These are phyloP conservation scores for Monomorium pharaonis DNA, from an alignment of 1,140 invertebrate species.

Conservation along the genomic window DNA sequence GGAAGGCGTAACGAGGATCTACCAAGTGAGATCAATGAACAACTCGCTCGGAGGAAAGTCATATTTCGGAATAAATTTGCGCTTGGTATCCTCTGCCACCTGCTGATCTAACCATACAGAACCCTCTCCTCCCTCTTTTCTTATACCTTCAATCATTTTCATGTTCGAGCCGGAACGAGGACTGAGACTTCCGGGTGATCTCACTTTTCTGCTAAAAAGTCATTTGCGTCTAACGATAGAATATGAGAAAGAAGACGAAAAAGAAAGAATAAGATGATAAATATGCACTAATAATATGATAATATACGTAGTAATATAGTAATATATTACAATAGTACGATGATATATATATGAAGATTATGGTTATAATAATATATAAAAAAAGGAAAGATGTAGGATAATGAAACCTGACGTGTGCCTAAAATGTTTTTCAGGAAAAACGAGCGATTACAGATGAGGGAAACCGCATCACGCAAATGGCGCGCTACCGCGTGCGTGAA, in stretches of 20 bases:
- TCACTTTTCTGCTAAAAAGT: slow-evolving; percentile 48
- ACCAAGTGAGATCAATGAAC: slow-evolving; percentile 65
- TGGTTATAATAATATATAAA: slow-evolving; percentile 44
- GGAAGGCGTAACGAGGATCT: background rate
- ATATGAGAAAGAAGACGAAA: slow-evolving; percentile 44
- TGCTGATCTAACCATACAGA: background rate
- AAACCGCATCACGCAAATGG: background rate
- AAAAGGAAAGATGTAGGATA: slow-evolving; percentile 32
- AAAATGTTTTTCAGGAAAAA: slow-evolving; percentile 61
- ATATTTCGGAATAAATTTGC: slow-evolving; percentile 62
- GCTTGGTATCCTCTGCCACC: slow-evolving; percentile 6
- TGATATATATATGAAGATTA: slow-evolving; percentile 53
- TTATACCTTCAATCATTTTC: background rate
- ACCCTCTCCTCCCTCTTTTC: background rate
- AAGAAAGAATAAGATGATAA: slow-evolving; percentile 50
- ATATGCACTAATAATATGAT: slow-evolving; percentile 45
- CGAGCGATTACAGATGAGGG: slow-evolving; percentile 33
- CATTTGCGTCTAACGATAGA: slow-evolving; percentile 56
- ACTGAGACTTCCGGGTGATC: slow-evolving; percentile 65
- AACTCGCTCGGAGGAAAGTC: slow-evolving; percentile 58
- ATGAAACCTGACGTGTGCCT: slow-evolving; percentile 54
- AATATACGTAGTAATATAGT: slow-evolving; percentile 54
- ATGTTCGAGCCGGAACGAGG: slow-evolving; percentile 20
- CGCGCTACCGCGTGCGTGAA: slow-evolving; percentile 9
- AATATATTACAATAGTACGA: slow-evolving; percentile 56